A percentile compares a stretch with the other conserved stretches of the same genome.
Evolutionary conservation across 2,888 invertebrate species (phyloP).

Genomic region (Hylaea fasciaria): DNA sequence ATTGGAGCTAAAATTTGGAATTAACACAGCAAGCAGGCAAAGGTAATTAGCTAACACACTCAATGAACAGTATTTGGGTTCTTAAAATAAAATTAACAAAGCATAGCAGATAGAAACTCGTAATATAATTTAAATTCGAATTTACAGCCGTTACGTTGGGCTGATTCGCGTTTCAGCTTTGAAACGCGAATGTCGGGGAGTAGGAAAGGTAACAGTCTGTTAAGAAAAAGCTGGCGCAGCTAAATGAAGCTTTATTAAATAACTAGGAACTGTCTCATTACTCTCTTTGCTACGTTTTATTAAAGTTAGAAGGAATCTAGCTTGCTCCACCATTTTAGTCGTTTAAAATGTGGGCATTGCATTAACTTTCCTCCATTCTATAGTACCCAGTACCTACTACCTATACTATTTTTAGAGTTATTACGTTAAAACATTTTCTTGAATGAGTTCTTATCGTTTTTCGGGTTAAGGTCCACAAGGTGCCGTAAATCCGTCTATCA

Average conservation of each 20-base stretch:
- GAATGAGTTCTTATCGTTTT: no score
- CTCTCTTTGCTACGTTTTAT: background rate
- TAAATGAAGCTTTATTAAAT: constrained; percentile 8
- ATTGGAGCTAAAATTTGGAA: no score
- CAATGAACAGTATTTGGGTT: background rate
- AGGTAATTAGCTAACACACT: background rate
- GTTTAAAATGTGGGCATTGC: background rate
- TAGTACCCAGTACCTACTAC: no score
- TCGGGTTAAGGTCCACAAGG: no score
- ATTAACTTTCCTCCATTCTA: background rate
- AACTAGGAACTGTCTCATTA: constrained; percentile 5
- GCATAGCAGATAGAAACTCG: no score
- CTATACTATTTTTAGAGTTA: no score
- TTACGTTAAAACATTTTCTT: no score
- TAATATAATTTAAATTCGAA: background rate
- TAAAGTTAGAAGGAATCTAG: background rate
- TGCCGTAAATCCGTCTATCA: no score
- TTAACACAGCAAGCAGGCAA: no score
- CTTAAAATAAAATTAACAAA: background rate
- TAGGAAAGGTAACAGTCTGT: constrained; percentile 4
- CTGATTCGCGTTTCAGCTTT: background rate
- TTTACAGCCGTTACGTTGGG: background rate
- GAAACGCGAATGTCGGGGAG: constrained; percentile 3
- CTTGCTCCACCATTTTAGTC: background rate
- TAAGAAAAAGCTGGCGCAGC: constrained; percentile 7